phyloP scores from a whole-genome alignment of 2,797 vertebrate genomes.

The Eidolon dupreanum region DNA sequence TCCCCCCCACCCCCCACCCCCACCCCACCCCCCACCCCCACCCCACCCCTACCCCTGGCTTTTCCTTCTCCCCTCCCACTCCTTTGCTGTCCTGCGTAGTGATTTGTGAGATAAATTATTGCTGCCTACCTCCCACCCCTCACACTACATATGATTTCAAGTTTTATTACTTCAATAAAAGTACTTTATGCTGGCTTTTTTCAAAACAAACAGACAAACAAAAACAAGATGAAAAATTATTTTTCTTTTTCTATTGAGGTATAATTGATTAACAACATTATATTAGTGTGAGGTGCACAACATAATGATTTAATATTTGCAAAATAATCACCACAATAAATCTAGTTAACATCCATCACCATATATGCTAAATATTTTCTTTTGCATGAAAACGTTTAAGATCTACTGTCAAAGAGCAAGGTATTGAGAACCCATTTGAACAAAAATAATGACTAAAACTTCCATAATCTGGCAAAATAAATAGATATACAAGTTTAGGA shows the following conservation, averaged over 20 bases:
- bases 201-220: slow-evolving; percentile 57
- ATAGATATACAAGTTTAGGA: no score
- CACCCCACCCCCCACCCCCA: no score
- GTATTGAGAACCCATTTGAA: no score
- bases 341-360: not conserved
- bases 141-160: slow-evolving; percentile 78
- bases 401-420: not conserved
- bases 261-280: not conserved
- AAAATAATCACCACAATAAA: not conserved
- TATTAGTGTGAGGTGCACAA: not conserved
- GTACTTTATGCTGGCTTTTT: slow-evolving; percentile 91
- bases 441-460: no score
- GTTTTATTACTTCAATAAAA: slow-evolving; percentile 91
- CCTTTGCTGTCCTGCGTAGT: slow-evolving; percentile 82
- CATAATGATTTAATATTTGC: not conserved
- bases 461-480: no score
- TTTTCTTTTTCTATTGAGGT: not conserved
- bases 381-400: not conserved
- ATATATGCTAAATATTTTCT: not conserved
- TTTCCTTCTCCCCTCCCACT: slow-evolving; percentile 79
- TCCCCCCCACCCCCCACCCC: not conserved
- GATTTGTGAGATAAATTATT: slow-evolving; percentile 86
- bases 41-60: slow-evolving; percentile 72
- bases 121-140: slow-evolving; percentile 43
- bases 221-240: not conserved